Conservation (phyloP, 2,113 vertebrate genomes). For the Gasterosteus nipponicus region DNA sequence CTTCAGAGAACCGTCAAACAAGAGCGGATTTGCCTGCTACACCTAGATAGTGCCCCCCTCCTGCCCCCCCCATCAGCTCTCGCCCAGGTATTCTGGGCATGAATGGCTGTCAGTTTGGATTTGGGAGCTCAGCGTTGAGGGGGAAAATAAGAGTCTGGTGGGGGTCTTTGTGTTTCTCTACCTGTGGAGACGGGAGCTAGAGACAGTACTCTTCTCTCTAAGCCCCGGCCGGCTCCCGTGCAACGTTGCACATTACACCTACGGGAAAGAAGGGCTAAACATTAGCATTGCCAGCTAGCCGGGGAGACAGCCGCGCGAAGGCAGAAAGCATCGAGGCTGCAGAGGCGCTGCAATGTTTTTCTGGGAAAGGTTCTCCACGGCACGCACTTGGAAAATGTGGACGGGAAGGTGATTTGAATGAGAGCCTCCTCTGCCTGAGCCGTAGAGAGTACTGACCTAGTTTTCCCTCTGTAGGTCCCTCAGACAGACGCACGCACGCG, state of each 20-base stretch:
- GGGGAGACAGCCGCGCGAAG: conserved; percentile 16
- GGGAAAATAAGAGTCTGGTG: conserved; percentile 75
- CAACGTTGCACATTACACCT: conserved; percentile 37
- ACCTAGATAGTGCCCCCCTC: conserved; percentile 78
- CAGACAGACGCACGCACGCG: conserved; percentile 58
- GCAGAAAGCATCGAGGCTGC: conserved; percentile 18
- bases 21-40: conserved; percentile 82
- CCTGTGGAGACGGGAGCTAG: conserved; percentile 69
- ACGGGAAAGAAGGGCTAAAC: conserved; percentile 30
- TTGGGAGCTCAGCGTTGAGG: conserved; percentile 78
- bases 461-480: conserved; percentile 71
- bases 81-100: conserved; percentile 82
- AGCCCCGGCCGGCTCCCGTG: conserved; percentile 42
- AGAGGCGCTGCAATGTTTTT: conserved; percentile 36
- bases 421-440: conserved; percentile 72
- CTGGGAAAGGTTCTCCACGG: conserved; percentile 54
- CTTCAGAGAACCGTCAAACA: conserved; percentile 71
- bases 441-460: conserved; percentile 79
- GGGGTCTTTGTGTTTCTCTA: conserved; percentile 78
- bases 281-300: conserved; percentile 45
- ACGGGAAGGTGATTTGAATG: conserved; percentile 72
- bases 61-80: conserved; percentile 58
- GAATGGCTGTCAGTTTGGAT: conserved; percentile 85
- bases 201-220: conserved; percentile 59
- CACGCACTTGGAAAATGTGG: conserved; percentile 56